Base-by-base conservation (phyloP, 2,888 invertebrate genomes). In the Xestoiulus laeticollis region DNA sequence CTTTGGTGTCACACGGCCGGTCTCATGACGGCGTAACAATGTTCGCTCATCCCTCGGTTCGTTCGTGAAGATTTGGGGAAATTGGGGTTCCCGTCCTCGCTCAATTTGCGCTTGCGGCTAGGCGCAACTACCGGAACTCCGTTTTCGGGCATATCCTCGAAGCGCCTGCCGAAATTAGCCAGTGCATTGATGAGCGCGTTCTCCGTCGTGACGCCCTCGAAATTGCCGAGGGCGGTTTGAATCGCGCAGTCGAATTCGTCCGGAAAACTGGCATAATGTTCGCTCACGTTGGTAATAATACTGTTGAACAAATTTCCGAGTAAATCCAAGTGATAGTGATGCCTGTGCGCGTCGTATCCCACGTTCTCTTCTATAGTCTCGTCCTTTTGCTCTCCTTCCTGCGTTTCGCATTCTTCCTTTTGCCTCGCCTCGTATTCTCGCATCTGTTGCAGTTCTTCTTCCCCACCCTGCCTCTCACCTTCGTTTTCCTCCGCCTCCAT, bases 101-200 rank as follows among this genome's bases (percentile, higher is more conserved):
- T 68, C 12, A 68, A 68, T 26, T 68, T 68, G 68, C 68, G 68
- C 12, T 68, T 68, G 3, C 26, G 1, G 12, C 3, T 26, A 5
- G 68, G 0, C 12, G 26, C 68, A 14, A 12, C 12, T 8, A 12
- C 12, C 3, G 10, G 10, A 68, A 68, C 0, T 22, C 26, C 68
- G 26, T 68, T 68, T 68, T 30, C 68, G 26, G 68, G n/a, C 68
- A 26, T 4, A 1, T 30, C 68, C 26, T 26, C 26, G 26, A 10
- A 26, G 26, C 19, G 33, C 3, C 33, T 85, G 33, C 85, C 85
- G 22, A 85, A 85, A 85, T 38, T 43, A 12, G 85, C 33, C 22
- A 85, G 12, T 2, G 85, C 85, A 14, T 43, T 85, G 85, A 85
- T 38, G 10, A 85, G 85, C 22, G 85, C 85, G 33, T 38, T 85